These are phyloP conservation scores for Erebia ligea DNA, from an alignment of 2,888 invertebrate species.

Conservation along the genomic window DNA sequence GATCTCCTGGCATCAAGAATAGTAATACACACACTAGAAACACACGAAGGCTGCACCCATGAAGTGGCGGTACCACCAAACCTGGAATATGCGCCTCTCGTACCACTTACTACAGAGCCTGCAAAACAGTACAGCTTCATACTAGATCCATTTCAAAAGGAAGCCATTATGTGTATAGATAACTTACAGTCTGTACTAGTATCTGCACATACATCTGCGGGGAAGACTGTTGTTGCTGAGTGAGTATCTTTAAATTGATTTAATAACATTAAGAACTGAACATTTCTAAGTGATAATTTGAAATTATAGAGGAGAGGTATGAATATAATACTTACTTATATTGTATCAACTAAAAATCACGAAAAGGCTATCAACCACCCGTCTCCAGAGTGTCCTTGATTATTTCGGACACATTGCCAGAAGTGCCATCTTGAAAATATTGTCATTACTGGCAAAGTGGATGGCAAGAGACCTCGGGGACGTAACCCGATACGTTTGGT, in stretches of 20 bases:
- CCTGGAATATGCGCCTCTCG: conserved; percentile 87
- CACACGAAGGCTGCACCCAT: conserved; percentile 96
- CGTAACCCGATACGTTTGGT: too few species aligned
- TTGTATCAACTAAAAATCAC: too few species aligned
- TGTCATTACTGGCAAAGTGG: too few species aligned
- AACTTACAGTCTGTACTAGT: conserved; percentile 99
- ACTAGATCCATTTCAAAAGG: conserved; percentile 98
- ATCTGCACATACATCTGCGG: conserved; percentile 99
- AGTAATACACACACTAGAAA: conserved; percentile 93
- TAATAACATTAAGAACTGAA: background rate
- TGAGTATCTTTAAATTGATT: conserved; percentile 75
- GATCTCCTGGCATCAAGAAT: conserved; percentile 91
- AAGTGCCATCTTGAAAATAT: too few species aligned
- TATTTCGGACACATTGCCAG: too few species aligned
- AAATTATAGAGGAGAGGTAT: too few species aligned
- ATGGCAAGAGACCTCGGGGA: too few species aligned
- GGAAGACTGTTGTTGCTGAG: conserved; percentile 99
- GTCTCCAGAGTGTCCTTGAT: too few species aligned
- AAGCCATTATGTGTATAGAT: conserved; percentile 97
- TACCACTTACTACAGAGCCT: conserved; percentile 85
- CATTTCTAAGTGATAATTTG: too few species aligned
- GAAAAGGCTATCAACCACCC: too few species aligned
- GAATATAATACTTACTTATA: too few species aligned
- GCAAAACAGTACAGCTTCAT: conserved; percentile 97
- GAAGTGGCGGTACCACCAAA: conserved; percentile 97